A percentile compares a stretch with the other conserved stretches of the same genome.
phyloP scores from a whole-genome alignment of 2,797 vertebrate species.

The Distichodus sexfasciatus region DNA sequence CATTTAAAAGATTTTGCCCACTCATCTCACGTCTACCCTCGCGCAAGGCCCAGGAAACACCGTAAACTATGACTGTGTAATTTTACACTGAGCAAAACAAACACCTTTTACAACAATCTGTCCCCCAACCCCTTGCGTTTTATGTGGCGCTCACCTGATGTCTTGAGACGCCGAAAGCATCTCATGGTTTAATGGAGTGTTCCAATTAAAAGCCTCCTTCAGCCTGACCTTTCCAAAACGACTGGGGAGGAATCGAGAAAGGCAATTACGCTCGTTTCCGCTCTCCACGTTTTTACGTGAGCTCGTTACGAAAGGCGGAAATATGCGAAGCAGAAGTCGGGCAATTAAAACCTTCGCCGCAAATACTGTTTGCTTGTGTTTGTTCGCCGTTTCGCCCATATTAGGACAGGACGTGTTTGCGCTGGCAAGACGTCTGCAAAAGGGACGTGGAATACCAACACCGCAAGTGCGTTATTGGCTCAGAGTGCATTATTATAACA shows the following conservation, averaged over 20 bases:
- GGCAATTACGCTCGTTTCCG: slow-evolving; percentile 36
- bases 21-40: neutral
- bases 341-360: slow-evolving; percentile 29
- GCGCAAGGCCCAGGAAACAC: slow-evolving; percentile 21
- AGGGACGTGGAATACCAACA: slow-evolving; percentile 2
- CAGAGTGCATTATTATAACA: neutral
- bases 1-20: neutral
- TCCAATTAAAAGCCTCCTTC: slow-evolving; percentile 52
- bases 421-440: neutral
- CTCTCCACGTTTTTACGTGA: slow-evolving; percentile 29
- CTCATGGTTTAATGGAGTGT: slow-evolving; percentile 41
- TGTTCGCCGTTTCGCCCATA: neutral
- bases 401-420: slow-evolving; percentile 10
- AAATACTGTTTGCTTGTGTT: slow-evolving; percentile 20
- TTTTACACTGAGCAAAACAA: slow-evolving; percentile 49
- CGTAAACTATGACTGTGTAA: slow-evolving; percentile 38
- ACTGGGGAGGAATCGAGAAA: slow-evolving; percentile 46
- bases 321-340: slow-evolving; percentile 20
- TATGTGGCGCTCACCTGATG: slow-evolving; percentile 36
- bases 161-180: slow-evolving; percentile 37
- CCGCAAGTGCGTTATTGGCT: slow-evolving; percentile 20
- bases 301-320: slow-evolving; percentile 30
- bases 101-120: slow-evolving; percentile 48
- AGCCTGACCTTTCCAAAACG: slow-evolving; percentile 49
- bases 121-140: slow-evolving; percentile 15